Base-by-base conservation (phyloP, 2,113 vertebrate species). In the Thunnus maccoyii region DNA sequence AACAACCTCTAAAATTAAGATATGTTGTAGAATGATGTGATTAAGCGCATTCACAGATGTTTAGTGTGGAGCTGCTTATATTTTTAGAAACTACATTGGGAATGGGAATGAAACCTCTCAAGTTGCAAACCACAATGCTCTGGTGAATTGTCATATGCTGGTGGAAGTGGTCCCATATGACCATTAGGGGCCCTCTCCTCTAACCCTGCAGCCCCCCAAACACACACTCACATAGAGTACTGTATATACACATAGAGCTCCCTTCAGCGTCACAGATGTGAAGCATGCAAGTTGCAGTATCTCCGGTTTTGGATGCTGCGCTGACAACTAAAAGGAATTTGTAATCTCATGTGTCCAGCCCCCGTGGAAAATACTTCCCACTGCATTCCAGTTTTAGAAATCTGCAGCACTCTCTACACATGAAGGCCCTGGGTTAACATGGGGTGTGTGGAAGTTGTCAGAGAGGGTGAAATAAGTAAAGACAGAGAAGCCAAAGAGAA, bases 21-120 rank as follows among this genome's bases (percentile, higher is more conserved):
- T 50, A 1, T n/a, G 13, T 58, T 30, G n/a, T 22, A 48, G 1
- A 51, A n/a, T 56, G 32, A 57, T 36, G 18, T 60, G 54, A 68
- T 0, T 44, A 14, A 12, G 5, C 72, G 16, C 25, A 60, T 65
- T 78, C 27, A 41, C 60, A 75, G 46, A 81, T 64, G 72, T 52
- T 5, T 54, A 36, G 8, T 17, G 14, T 36, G 36, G n/a, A 66
- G 47, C 55, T 64, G 25, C 8, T 5, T 63, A 51, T 88, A 90
- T 88, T 86, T 90, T 83, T 89, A 88, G 74, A 74, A 51, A 3
- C 2, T 56, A 32, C 61, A 64, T 41, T 85, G 84, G 77, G 80
- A 90, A 87, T 5, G 8, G 61, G 76, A 70, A 66, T 73, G 63
- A 73, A 60, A 11, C 6, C 46, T n/a, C 60, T 27, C 61, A 36